Base-by-base conservation (phyloP, 2,797 vertebrate genomes). In the Lagocephalus sceleratus region DNA sequence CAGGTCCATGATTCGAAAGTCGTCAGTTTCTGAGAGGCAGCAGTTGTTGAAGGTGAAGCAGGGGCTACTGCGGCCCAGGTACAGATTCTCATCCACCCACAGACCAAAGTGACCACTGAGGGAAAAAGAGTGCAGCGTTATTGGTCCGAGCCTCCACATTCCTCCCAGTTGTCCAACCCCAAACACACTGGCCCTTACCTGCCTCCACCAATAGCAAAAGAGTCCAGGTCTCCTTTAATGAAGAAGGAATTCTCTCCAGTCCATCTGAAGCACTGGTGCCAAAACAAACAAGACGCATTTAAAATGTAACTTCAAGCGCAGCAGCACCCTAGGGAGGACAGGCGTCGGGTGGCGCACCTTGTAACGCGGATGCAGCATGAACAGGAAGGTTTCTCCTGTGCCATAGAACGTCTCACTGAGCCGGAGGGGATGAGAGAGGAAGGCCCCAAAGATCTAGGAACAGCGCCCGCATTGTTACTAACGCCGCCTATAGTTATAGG, bases 211-310 rank as follows among this genome's bases (percentile, higher is more conserved):
- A 93, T 81, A 11, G 88, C 89, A 67, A 93, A 91, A 7, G 85
- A 92, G 75, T 93, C 92, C 60, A 92, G 63, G 79, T 92, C 90
- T 69, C 92, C 92, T 84, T 92, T 93, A 19, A 93, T 92, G 62
- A 93, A 93, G 71, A 93, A 93, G 20, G 90, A 91, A 76, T 93
- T 93, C 29, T 91, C 91, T 64, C 92, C 91, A 2, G 91, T 93
- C 92, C 92, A 93, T 20, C 55, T 85, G 74, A 92, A 93, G 66
- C 88, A 86, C 92, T 93, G 63, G 16, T 35, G 10, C 63, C 21
- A 51, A 5, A 68, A 3, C 8, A 5, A 3, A 53, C 26, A 22
- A 47, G n/a, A 15, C 29, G 9, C 15, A 11, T 54, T 1, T 11
- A 52, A 19, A 59, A 57, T 40, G 2, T 20, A 17, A 42, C 39